These are phyloP conservation scores for Calyptomena viridis DNA, from an alignment of 2,113 vertebrate genomes.

Conservation along the genomic window DNA sequence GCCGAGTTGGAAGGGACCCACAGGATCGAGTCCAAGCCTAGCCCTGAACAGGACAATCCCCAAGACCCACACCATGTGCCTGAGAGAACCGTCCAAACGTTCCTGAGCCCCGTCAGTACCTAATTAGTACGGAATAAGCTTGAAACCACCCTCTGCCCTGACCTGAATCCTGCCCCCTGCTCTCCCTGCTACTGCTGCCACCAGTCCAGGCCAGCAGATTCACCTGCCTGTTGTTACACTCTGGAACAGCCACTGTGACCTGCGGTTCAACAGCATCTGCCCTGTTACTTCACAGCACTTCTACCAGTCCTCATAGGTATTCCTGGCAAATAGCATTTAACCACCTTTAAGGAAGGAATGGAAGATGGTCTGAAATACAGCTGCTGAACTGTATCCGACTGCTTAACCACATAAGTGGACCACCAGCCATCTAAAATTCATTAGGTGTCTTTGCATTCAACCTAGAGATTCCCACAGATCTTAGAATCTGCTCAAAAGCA, in stretches of 20 bases:
- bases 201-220: rapidly evolving
- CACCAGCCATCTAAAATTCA: neutral
- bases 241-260: rapidly evolving
- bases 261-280: neutral
- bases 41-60: neutral
- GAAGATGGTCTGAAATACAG: neutral
- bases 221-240: rapidly evolving
- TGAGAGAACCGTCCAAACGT: neutral
- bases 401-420: neutral
- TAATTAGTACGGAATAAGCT: rapidly evolving
- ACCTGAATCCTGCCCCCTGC: neutral
- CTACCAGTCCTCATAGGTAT: neutral
- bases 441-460: neutral
- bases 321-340: neutral
- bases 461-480: neutral
- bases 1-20: neutral
- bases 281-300: neutral
- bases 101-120: neutral
- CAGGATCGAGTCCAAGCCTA: neutral
- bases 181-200: neutral
- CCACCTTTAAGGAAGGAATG: neutral
- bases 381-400: neutral
- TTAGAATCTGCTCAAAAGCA: neutral
- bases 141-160: neutral
- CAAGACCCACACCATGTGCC: neutral